Evolutionary conservation across 2,797 vertebrate species (phyloP).

Genomic region (Brachyrhaphis roseni): DNA sequence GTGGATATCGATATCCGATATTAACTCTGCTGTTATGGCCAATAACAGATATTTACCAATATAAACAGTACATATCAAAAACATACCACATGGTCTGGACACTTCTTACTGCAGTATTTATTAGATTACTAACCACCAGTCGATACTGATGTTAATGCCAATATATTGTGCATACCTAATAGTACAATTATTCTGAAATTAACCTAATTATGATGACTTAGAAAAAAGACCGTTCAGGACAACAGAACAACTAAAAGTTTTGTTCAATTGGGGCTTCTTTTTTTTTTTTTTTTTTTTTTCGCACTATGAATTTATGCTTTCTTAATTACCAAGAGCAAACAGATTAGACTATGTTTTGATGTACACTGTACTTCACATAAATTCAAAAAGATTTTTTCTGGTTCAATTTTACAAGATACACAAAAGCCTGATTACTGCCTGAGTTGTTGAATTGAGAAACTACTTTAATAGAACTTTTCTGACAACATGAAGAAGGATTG

Average conservation of each 20-base stretch:
- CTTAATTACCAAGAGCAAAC: neutral
- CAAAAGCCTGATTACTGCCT: too few species aligned
- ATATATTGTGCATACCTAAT: too few species aligned
- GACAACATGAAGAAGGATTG: neutral
- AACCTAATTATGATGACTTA: neutral
- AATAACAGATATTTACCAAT: too few species aligned
- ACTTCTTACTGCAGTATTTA: too few species aligned
- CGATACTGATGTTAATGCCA: too few species aligned
- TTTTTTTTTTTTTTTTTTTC: too few species aligned
- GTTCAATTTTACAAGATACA: neutral
- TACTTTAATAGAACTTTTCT: neutral
- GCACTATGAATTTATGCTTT: neutral
- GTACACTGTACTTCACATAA: neutral
- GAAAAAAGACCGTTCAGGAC: neutral
- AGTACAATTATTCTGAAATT: neutral
- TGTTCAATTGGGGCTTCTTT: too few species aligned
- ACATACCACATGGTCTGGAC: too few species aligned
- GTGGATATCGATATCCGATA: too few species aligned
- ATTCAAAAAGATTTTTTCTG: neutral
- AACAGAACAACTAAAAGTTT: neutral
- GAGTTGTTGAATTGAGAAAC: neutral
- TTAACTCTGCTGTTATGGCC: too few species aligned
- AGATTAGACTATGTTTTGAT: neutral
- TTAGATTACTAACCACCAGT: too few species aligned
- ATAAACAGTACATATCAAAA: too few species aligned